These are phyloP conservation scores for Halocynthia aurantium DNA, from an alignment of 23 tunicate species.

Conservation along the genomic window DNA sequence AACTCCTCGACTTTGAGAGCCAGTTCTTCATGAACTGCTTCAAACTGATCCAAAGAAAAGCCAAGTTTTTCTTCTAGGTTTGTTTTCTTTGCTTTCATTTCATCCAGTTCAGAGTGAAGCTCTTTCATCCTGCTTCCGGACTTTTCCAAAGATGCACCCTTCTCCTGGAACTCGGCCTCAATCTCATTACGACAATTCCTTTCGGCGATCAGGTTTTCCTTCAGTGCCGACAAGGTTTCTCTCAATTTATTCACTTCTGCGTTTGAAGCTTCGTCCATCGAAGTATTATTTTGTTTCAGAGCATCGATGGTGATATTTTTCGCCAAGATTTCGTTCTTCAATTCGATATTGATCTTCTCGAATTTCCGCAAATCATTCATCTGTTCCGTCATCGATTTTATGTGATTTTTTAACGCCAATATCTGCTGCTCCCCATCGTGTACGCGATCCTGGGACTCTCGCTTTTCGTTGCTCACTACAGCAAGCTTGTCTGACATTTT, in stretches of 20 bases:
- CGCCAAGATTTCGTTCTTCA: constrained; percentile 56
- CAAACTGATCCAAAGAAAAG: not conserved
- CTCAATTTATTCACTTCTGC: constrained; percentile 8
- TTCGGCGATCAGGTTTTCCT: constrained; percentile 1
- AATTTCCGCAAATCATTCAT: constrained; percentile 22
- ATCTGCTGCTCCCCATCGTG: constrained; percentile 43
- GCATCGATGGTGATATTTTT: constrained; percentile 49
- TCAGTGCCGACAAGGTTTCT: constrained; percentile 5
- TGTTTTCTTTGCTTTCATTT: not conserved
- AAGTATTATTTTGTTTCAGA: constrained; percentile 31
- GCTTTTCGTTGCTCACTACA: constrained; percentile 9
- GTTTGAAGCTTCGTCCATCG: not conserved
- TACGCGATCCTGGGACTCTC: constrained; percentile 32
- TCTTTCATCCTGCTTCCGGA: not conserved
- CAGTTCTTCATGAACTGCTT: not conserved
- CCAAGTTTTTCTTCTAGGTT: constrained; percentile 8
- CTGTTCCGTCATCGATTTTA: constrained; percentile 42
- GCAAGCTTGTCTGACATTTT: constrained; percentile 17
- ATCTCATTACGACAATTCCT: constrained; percentile 1
- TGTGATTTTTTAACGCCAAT: constrained; percentile 49
- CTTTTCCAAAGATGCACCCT: not conserved
- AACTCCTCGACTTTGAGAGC: constrained; percentile 4
- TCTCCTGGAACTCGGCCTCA: not conserved
- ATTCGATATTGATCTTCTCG: constrained; percentile 27
- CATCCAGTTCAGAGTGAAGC: not conserved